These are phyloP conservation scores for Amia ocellicauda DNA, from an alignment of 2,113 vertebrate species.

Conservation along the genomic window DNA sequence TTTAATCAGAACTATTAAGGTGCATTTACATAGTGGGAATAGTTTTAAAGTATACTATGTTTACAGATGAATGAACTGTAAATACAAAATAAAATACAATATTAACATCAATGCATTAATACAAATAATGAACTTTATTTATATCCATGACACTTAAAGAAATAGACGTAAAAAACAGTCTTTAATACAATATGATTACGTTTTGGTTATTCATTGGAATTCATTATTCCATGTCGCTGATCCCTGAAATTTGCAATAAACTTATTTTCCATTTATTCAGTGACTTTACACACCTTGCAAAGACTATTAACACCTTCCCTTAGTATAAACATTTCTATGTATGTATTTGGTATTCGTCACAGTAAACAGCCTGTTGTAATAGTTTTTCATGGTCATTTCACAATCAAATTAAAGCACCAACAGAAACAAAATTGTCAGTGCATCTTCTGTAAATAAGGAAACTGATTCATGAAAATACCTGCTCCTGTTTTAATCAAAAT, in stretches of 20 bases:
- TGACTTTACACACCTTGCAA: too few species aligned
- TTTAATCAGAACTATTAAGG: too few species aligned
- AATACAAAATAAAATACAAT: too few species aligned
- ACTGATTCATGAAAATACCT: background rate
- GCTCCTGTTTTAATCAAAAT: background rate
- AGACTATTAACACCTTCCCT: too few species aligned
- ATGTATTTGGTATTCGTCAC: background rate
- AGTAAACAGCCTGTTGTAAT: slow-evolving; percentile 7
- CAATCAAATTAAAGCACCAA: slow-evolving; percentile 5
- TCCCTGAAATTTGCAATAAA: slow-evolving; percentile 14
- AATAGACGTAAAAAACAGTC: background rate
- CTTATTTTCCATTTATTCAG: slow-evolving; percentile 9
- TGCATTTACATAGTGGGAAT: too few species aligned
- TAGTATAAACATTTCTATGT: too few species aligned
- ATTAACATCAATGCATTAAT: too few species aligned
- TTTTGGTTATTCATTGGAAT: background rate
- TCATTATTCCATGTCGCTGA: slow-evolving; percentile 7
- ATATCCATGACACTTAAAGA: background rate
- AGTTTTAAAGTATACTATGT: too few species aligned
- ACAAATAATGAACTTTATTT: background rate
- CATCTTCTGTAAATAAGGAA: background rate
- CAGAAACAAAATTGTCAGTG: background rate
- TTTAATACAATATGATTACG: slow-evolving; percentile 1
- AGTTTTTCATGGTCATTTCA: slow-evolving; percentile 21
- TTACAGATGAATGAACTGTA: too few species aligned